Conservation (phyloP, 2,888 invertebrate genomes). For the Pristionchus exspectatus region DNA sequence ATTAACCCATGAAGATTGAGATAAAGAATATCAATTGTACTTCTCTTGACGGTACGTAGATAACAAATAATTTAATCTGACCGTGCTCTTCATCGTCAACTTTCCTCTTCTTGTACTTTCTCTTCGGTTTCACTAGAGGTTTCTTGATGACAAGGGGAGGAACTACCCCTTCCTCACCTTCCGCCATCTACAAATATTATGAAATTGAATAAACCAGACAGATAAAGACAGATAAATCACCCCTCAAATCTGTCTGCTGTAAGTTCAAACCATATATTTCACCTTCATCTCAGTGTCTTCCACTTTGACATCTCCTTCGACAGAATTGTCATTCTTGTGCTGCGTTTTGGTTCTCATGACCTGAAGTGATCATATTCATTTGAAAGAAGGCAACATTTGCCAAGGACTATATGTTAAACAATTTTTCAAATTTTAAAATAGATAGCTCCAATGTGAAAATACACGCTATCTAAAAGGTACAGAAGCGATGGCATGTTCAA, state of each 20-base stretch:
- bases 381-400: background rate
- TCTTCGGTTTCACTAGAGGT: conserved; percentile 1
- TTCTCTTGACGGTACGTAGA: background rate
- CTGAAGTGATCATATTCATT: background rate
- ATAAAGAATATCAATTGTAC: background rate
- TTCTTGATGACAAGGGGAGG: background rate
- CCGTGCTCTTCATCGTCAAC: conserved; percentile 45
- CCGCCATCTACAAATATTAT: background rate
- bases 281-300: background rate
- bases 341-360: conserved; percentile 34
- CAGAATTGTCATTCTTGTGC: conserved; percentile 10
- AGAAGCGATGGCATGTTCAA: no score
- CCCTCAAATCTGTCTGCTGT: background rate
- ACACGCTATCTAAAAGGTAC: no score
- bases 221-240: background rate
- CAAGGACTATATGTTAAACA: background rate
- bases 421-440: no score
- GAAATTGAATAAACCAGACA: background rate
- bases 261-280: background rate
- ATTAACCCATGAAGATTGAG: background rate
- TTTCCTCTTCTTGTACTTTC: conserved; percentile 35
- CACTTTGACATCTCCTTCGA: background rate
- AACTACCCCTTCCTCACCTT: background rate
- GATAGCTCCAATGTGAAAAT: no score
- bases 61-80: background rate